Conservation (phyloP, 2,888 invertebrate genomes). For the Timandra comae region DNA sequence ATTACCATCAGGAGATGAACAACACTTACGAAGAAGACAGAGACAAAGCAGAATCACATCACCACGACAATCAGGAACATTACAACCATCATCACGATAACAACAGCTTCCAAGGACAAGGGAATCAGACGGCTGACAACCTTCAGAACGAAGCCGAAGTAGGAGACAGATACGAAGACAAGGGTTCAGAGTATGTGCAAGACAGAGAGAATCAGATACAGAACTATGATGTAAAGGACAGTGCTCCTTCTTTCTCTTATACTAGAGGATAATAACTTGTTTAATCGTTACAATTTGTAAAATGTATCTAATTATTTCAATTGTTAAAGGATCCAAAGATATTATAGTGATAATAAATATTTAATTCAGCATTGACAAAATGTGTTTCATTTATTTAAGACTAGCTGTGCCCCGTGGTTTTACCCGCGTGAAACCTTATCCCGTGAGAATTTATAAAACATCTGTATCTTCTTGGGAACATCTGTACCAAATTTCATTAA, state of each 20-base stretch:
- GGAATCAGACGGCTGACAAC: slow-evolving; percentile 8
- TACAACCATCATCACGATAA: slow-evolving; percentile 16
- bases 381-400: no score
- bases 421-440: no score
- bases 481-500: no score
- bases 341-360: no score
- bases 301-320: no score
- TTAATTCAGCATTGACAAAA: no score
- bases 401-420: no score
- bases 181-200: slow-evolving; percentile 25
- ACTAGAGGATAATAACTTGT: slow-evolving; percentile 23
- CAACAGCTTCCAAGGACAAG: not conserved
- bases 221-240: slow-evolving; percentile 27
- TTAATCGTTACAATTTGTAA: no score
- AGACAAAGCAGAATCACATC: slow-evolving; percentile 25
- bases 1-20: slow-evolving; percentile 28
- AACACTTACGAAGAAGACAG: slow-evolving; percentile 28
- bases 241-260: slow-evolving; percentile 31
- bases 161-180: slow-evolving; percentile 29
- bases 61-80: slow-evolving; percentile 28
- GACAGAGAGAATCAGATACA: slow-evolving; percentile 26
- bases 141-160: slow-evolving; percentile 17
- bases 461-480: no score
- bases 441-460: no score
- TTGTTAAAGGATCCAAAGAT: no score